phyloP scores from a whole-genome alignment of 2,797 vertebrate genomes.

The Cynopterus sphinx region DNA sequence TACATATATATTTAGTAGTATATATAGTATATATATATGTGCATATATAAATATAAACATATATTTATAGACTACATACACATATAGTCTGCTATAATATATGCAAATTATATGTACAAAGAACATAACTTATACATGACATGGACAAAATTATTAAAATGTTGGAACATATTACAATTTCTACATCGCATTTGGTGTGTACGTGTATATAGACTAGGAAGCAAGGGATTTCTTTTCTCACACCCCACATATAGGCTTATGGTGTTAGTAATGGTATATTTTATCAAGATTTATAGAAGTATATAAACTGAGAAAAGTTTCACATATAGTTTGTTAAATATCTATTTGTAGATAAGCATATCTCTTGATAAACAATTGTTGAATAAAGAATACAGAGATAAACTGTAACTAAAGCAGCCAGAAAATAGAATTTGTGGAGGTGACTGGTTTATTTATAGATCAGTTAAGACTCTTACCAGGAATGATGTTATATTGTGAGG shows the following conservation, averaged over 20 bases:
- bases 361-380: conserved; percentile 27
- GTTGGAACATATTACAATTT: background rate
- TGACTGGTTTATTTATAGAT: conserved; percentile 37
- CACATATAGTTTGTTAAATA: conserved; percentile 11
- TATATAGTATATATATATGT: too few species aligned
- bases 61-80: background rate
- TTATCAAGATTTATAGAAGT: background rate
- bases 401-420: conserved; percentile 8
- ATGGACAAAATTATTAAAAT: background rate
- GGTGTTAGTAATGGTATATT: background rate
- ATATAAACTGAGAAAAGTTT: conserved; percentile 1
- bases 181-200: background rate
- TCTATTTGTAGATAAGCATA: background rate
- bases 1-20: background rate
- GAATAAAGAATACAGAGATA: conserved; percentile 28
- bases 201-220: background rate
- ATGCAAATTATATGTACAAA: background rate
- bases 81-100: background rate
- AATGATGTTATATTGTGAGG: background rate
- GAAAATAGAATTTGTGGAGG: background rate
- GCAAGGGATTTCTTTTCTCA: background rate
- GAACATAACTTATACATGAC: background rate
- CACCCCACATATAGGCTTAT: background rate
- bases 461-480: conserved; percentile 30
- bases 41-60: background rate